phyloP scores from a whole-genome alignment of 1,140 invertebrate species.

The Apocrypta bakeri region DNA sequence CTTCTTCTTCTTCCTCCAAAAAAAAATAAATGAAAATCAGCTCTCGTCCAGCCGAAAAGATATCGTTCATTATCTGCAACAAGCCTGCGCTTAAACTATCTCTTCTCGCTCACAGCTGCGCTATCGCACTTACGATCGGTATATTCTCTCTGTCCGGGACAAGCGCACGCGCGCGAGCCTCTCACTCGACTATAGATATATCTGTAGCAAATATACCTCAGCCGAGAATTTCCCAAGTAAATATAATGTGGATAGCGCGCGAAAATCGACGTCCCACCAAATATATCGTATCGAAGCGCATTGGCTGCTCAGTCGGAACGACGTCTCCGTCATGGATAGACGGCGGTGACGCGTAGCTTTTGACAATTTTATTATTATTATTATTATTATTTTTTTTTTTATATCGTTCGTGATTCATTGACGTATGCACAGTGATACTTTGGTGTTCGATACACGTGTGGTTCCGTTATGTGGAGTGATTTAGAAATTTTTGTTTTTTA shows the following conservation, averaged over 20 bases:
- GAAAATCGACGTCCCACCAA: background rate
- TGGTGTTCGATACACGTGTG: too few relatives aligned
- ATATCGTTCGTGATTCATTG: too few relatives aligned
- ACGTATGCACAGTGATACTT: too few relatives aligned
- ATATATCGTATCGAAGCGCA: background rate
- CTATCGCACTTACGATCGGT: background rate
- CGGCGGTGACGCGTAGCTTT: background rate
- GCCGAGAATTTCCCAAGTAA: background rate
- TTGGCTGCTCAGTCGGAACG: constrained; percentile 23
- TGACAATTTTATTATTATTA: too few relatives aligned
- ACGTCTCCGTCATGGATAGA: constrained; percentile 13
- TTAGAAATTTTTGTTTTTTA: too few relatives aligned
- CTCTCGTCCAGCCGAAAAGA: too few relatives aligned
- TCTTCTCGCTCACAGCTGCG: background rate
- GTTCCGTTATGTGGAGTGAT: too few relatives aligned
- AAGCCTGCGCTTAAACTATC: background rate
- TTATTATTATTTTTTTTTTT: too few relatives aligned
- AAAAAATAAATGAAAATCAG: too few relatives aligned
- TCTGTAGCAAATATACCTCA: background rate
- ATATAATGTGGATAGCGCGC: background rate
- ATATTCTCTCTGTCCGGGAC: background rate
- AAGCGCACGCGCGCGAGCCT: background rate
- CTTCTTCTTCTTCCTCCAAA: too few relatives aligned
- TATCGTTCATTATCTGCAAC: background rate
- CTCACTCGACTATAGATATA: background rate